These are phyloP conservation scores for Scolanthus callimorphus DNA, from an alignment of 92 coral and sea anemone genomes.

Conservation along the genomic window DNA sequence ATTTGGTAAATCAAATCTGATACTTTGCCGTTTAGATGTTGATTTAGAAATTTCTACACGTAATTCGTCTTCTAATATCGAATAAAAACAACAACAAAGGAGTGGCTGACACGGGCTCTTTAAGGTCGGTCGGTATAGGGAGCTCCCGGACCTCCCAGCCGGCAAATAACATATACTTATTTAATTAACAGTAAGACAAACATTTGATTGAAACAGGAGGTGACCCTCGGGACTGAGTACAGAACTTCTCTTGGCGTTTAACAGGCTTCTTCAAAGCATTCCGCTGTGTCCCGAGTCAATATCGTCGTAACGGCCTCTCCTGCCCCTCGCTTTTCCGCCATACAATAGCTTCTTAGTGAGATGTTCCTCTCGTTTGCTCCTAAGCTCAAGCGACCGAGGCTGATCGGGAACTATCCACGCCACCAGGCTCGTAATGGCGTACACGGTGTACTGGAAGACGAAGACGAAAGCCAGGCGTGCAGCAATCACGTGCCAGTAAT, in stretches of 20 bases:
- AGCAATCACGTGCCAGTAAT: slow-evolving; percentile 86
- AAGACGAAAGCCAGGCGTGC: slow-evolving; percentile 87
- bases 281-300: slow-evolving; percentile 29
- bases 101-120: too few species aligned
- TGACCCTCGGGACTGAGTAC: too few species aligned
- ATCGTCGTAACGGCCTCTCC: neutral
- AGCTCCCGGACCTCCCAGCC: too few species aligned
- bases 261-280: slow-evolving; percentile 7
- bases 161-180: too few species aligned
- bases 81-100: too few species aligned
- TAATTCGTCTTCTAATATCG: too few species aligned
- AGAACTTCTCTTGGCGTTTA: neutral
- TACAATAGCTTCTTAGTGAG: slow-evolving; percentile 13
- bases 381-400: slow-evolving; percentile 54
- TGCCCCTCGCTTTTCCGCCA: neutral
- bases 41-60: too few species aligned
- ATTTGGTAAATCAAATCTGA: too few species aligned
- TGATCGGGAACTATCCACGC: slow-evolving; percentile 81
- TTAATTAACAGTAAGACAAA: too few species aligned
- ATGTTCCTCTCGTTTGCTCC: slow-evolving; percentile 61
- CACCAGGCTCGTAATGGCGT: slow-evolving; percentile 49
- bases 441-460: slow-evolving; percentile 73
- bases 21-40: too few species aligned
- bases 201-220: too few species aligned
- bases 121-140: too few species aligned